phyloP scores from a whole-genome alignment of 2,113 vertebrate genomes.

The Forbesichthys papilliferus region DNA sequence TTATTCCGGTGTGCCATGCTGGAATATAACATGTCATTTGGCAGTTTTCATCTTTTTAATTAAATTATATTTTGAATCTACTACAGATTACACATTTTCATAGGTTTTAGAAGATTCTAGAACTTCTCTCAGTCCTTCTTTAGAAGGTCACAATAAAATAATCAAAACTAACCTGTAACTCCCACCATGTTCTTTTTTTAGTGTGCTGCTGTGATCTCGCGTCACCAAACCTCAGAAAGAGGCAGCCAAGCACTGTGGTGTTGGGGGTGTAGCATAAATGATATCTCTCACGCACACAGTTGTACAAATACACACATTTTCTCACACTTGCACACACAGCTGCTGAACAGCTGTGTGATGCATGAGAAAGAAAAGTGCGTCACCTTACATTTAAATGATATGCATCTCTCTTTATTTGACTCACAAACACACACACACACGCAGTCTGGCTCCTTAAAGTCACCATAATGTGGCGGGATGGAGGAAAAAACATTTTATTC shows the following conservation, averaged over 20 bases:
- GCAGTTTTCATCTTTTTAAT: neutral
- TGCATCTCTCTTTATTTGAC: conserved; percentile 21
- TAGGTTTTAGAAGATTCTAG: neutral
- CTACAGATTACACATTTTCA: too few species aligned
- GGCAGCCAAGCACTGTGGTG: conserved; percentile 42
- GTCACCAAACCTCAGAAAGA: conserved; percentile 58
- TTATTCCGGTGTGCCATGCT: neutral
- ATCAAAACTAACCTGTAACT: conserved; percentile 15
- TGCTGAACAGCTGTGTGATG: conserved; percentile 67
- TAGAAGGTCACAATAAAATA: neutral
- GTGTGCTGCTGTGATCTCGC: conserved; percentile 35
- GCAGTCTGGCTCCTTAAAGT: conserved; percentile 35
- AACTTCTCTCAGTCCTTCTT: neutral
- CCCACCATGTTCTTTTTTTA: conserved; percentile 35
- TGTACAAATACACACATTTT: conserved; percentile 46
- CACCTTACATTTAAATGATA: conserved; percentile 44
- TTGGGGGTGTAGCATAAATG: conserved; percentile 61
- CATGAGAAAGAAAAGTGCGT: conserved; percentile 32
- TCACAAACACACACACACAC: conserved; percentile 3
- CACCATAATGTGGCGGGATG: conserved; percentile 7
- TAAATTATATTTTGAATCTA: neutral
- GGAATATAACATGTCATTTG: too few species aligned
- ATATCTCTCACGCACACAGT: conserved; percentile 34
- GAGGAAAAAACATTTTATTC: conserved; percentile 9
- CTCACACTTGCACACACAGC: conserved; percentile 61